These are phyloP conservation scores for Oncopeltus fasciatus DNA, from an alignment of 1,140 invertebrate species.

Conservation along the genomic window DNA sequence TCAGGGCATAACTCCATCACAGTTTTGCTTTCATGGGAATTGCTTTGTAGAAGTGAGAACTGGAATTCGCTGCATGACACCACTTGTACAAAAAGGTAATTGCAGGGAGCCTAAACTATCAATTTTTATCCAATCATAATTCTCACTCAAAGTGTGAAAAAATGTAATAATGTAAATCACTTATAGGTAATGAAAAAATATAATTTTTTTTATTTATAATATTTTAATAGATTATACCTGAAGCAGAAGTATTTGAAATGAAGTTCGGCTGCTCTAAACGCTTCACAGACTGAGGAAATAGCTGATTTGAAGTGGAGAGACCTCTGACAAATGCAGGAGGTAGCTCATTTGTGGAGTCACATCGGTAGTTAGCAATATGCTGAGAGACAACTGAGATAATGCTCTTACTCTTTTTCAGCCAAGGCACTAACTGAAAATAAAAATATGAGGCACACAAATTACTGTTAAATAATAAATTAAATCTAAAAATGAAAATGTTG, in stretches of 20 bases:
- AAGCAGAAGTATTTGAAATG: background rate
- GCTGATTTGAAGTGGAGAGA: background rate
- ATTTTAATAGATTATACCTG: no score
- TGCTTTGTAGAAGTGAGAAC: no score
- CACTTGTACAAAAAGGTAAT: no score
- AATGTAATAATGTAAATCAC: no score
- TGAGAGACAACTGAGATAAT: background rate
- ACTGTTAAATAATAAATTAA: background rate
- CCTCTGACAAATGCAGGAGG: background rate
- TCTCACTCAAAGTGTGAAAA: no score
- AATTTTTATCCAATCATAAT: no score
- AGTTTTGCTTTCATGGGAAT: no score
- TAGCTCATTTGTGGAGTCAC: background rate
- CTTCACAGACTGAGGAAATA: background rate
- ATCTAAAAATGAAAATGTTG: background rate
- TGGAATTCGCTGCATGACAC: no score
- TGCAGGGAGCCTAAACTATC: no score
- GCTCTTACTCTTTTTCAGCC: background rate
- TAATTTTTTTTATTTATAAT: no score
- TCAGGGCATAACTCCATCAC: no score
- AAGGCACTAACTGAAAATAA: background rate
- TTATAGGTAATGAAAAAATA: no score
- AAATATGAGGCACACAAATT: background rate
- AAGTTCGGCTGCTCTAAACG: background rate
- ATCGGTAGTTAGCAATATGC: background rate